Conservation (phyloP, 2,797 vertebrate genomes). For the Podarcis siculus region DNA sequence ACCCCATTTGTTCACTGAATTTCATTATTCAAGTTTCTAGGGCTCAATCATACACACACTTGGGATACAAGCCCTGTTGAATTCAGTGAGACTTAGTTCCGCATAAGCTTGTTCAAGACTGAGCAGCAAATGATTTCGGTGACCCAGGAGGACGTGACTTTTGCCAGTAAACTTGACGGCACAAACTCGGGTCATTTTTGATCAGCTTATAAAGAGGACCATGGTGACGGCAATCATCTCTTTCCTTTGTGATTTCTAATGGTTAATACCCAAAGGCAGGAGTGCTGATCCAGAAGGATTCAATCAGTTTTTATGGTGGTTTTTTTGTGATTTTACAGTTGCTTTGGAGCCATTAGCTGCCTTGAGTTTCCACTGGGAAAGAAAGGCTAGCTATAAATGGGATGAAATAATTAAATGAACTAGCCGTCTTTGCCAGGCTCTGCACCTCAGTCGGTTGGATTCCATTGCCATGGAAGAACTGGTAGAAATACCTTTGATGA, state of each 20-base stretch:
- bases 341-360: neutral
- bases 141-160: neutral
- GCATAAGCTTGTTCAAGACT: neutral
- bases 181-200: neutral
- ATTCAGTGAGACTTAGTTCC: neutral
- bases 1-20: too few relatives aligned
- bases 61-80: neutral
- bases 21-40: neutral
- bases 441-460: neutral
- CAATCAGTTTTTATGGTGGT: neutral
- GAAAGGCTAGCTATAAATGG: neutral
- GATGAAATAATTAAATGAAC: neutral
- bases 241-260: neutral
- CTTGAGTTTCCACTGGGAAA: neutral
- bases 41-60: neutral
- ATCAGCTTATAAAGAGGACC: neutral
- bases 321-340: slow-evolving; percentile 5
- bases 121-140: neutral
- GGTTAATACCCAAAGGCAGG: neutral
- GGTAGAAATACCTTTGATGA: neutral
- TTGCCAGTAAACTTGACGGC: neutral
- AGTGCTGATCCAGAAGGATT: neutral
- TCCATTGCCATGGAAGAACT: neutral
- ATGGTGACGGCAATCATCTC: neutral
- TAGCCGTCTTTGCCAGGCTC: neutral